Evolutionary conservation across 1,140 invertebrate genomes (phyloP), one percentile per base, ranked within the genome.

Genomic region (Globodera ellingtonae): DNA sequence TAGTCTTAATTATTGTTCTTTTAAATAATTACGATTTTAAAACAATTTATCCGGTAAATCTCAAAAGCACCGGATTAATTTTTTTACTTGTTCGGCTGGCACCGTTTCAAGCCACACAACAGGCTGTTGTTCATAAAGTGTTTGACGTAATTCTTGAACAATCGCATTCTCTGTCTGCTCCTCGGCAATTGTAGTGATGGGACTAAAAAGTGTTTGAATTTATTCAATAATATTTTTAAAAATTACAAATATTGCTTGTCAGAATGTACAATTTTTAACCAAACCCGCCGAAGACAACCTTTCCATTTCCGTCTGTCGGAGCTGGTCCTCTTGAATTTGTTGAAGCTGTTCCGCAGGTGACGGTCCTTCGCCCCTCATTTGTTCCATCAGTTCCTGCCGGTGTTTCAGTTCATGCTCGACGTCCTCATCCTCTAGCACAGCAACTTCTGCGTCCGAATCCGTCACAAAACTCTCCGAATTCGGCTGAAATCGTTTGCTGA

Each of bases 381-480:
- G 67, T 47, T 70, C 67, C 24, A 62, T 18, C 56, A 52, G 10
- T 13, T 52, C 50, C 10, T 9, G 50, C 4, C 4, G 50, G 1
- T 52, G 50, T 1, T 52, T 52, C 50, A 13, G 35, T 67, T 67
- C n/a, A 7, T 67, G 66, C 4, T 67, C 66, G n/a, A 44, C 15
- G n/a, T 18, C n/a, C 18, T 67, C 66, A 8, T 67, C 66, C 66
- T 67, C 66, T 8, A 21, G 8, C 8, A 67, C 8, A 8, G n/a
- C 0, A 7, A 67, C 66, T 67, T 67, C 66, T 7, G n/a, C 66
- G 66, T 67, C 66, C 66, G 66, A 67, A 44, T 67, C 66, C n/a
- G 66, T 67, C n/a, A 67, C 4, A 44, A 67, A 67, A 21, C n/a
- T 21, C n/a, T 67, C 66, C 8, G 66, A 7, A 21, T 21, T 44